Evolutionary conservation across 2,888 invertebrate species (phyloP), one percentile per base, ranked within the genome.

Genomic region (Lissonota sp.): DNA sequence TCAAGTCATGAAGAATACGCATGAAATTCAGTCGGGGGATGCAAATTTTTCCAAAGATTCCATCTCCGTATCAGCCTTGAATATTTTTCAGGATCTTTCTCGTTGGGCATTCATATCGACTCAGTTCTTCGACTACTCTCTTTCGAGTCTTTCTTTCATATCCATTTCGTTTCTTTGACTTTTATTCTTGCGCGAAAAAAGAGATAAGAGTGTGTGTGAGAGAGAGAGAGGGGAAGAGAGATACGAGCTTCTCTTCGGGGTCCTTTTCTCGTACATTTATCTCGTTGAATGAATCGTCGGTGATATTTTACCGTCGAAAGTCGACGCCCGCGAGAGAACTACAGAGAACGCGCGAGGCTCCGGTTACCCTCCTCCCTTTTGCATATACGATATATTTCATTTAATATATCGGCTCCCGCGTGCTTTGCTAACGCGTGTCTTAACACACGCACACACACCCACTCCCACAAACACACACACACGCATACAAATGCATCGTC

Each of bases 231-330:
- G 0, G 55, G 42, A 10, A 73, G 55, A 55, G 16, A 73, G 64
- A 71, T 62, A 71, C 40, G 71, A 60, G 62, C 44, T 40, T 71
- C 76, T 70, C 26, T 49, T 51, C 70, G 53, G 63, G 44, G 70
- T 46, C 51, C 73, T 58, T 49, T 70, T 78, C 78, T 78, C 83
- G 78, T 79, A 66, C 82, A 83, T 84, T 84, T 84, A 84, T 87
- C 86, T 86, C 83, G 79, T 66, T 81, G 84, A 84, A 86, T 86
- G 83, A 87, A 87, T 87, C 86, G 86, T 84, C 83, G 75, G 73
- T 82, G 84, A 87, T 87, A 87, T 86, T 86, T 87, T 84, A 87
- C 83, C 84, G 85, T 86, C 85, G 83, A 86, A 86, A 86, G 85
- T 86, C 84, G 83, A 82, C 84, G 84, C 85, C 80, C 70, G 66